Conservation (phyloP, 2,888 invertebrate species). For the Eupsilia transversa region DNA sequence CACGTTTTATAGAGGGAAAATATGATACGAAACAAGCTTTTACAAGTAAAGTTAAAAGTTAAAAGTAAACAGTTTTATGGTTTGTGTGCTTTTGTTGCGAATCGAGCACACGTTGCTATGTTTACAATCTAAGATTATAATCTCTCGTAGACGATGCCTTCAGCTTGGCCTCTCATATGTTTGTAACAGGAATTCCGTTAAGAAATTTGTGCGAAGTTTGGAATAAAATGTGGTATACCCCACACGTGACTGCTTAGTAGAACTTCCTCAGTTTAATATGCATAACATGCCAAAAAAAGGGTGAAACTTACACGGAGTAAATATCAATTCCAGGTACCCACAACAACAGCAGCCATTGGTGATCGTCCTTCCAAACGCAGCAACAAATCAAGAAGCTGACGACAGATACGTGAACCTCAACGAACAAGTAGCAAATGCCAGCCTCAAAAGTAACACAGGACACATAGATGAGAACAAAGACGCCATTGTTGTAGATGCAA, state of each 20-base stretch:
- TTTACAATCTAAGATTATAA: neutral
- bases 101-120: neutral
- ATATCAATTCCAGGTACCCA: conserved; percentile 70
- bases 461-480: conserved; percentile 75
- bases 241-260: neutral
- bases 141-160: neutral
- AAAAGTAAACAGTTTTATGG: conserved; percentile 18
- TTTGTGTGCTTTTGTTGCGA: conserved; percentile 22
- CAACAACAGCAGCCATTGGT: conserved; percentile 75
- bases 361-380: conserved; percentile 75
- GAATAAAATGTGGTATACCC: neutral
- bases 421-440: conserved; percentile 54
- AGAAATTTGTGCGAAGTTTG: neutral
- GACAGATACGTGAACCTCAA: conserved; percentile 54
- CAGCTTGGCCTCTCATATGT: neutral
- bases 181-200: neutral
- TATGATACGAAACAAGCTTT: neutral
- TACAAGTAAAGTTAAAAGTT: conserved; percentile 21
- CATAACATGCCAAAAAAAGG: neutral
- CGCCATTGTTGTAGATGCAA: conserved; percentile 79
- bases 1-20: conserved; percentile 16
- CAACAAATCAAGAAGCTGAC: conserved; percentile 49
- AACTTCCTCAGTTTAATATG: neutral
- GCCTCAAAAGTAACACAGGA: conserved; percentile 64
- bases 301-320: neutral